Evolutionary conservation across 2,888 invertebrate species (phyloP).

Genomic region (Temnothorax unifasciatus): DNA sequence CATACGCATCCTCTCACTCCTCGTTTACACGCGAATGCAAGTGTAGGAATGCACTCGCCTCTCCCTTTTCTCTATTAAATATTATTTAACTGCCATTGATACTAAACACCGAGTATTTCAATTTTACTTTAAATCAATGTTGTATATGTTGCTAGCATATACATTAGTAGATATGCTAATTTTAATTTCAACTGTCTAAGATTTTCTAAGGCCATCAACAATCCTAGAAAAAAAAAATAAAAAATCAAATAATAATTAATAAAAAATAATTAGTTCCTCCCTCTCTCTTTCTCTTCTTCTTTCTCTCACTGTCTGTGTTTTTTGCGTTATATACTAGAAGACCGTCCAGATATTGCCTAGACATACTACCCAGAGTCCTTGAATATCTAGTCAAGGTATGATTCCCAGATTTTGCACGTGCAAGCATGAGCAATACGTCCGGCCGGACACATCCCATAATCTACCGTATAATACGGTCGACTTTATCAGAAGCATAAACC

Average conservation of each 20-base stretch:
- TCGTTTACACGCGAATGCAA: not conserved
- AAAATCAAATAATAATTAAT: not conserved
- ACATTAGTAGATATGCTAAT: not conserved
- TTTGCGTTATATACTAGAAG: not conserved
- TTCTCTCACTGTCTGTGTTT: not conserved
- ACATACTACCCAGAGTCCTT: not conserved
- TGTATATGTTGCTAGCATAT: not conserved
- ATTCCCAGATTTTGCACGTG: slow-evolving; percentile 50
- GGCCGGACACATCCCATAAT: slow-evolving; percentile 77
- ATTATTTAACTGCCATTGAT: not conserved
- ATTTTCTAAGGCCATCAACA: not conserved
- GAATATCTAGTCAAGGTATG: not conserved
- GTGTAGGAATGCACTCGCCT: not conserved
- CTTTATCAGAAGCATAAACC: slow-evolving; percentile 79
- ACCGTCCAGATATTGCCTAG: not conserved
- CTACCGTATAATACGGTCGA: slow-evolving; percentile 73
- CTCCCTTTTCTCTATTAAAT: not conserved
- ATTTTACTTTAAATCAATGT: not conserved
- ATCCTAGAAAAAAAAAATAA: not conserved
- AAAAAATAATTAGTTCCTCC: not conserved
- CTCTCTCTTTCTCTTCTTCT: not conserved
- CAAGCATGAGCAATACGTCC: slow-evolving; percentile 69
- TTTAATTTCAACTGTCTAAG: not conserved
- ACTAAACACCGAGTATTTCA: not conserved
- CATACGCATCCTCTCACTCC: slow-evolving; percentile 50